phyloP scores from a whole-genome alignment of 2,888 invertebrate species.

The Orthosia gothica region DNA sequence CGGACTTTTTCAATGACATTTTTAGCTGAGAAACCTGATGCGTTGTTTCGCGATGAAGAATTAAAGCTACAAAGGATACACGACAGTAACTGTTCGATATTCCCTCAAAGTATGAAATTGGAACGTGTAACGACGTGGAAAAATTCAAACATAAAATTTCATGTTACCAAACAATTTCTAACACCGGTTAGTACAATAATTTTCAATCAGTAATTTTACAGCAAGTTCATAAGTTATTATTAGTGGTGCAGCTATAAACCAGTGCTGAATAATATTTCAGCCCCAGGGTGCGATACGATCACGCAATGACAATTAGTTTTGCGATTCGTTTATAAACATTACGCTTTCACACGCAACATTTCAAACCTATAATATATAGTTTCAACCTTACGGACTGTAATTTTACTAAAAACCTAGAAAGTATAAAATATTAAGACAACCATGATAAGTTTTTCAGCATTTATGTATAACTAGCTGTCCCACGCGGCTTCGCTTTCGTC shows the following conservation, averaged over 20 bases:
- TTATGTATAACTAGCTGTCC: too few relatives aligned
- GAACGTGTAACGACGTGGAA: not conserved
- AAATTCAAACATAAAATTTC: not conserved
- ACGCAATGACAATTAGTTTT: conserved; percentile 68
- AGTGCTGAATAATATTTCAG: conserved; percentile 51
- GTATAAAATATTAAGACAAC: not conserved
- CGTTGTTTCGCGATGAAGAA: not conserved
- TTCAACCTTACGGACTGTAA: conserved; percentile 3
- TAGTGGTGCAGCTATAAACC: conserved; percentile 39
- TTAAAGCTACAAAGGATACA: not conserved
- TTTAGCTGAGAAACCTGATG: not conserved
- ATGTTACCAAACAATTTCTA: conserved; percentile 20
- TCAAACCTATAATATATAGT: conserved; percentile 1
- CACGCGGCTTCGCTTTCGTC: too few relatives aligned
- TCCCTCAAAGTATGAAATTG: not conserved
- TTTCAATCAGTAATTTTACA: conserved; percentile 51
- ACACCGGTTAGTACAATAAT: conserved; percentile 18
- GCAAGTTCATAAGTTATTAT: conserved; percentile 41
- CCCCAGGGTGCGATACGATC: conserved; percentile 63
- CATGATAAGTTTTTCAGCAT: not conserved
- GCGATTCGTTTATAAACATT: conserved; percentile 61
- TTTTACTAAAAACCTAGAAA: not conserved
- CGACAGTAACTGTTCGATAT: not conserved
- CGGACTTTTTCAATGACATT: not conserved
- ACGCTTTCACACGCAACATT: conserved; percentile 43